Evolutionary conservation across 2,113 vertebrate genomes (phyloP), one percentile per base, ranked within the genome.

Genomic region (Euleptes europaea): DNA sequence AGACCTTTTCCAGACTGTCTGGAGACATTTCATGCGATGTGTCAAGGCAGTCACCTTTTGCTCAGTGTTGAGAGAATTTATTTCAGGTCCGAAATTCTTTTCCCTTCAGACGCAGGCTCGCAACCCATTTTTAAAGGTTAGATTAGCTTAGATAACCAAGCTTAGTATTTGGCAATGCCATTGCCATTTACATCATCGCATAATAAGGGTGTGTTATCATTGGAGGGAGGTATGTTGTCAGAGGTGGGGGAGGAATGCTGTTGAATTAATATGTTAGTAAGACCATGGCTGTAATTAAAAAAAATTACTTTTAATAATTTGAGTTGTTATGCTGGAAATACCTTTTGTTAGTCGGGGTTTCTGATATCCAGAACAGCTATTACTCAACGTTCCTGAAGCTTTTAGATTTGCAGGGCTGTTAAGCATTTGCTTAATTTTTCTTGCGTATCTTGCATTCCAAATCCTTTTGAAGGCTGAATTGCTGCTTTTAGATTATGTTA

Each of bases 281-380:
- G 91, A 90, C 86, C 91, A 94, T 93, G 86, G 70, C 84, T 84
- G 82, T 83, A 81, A 88, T 66, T n/a, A n/a, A n/a, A n/a, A 89
- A 78, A 83, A 88, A 89, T 81, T 82, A 66, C 44, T 35, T 81
- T 88, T 90, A 95, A 93, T 91, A 92, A 93, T 93, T 92, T 91
- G 72, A 65, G 83, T 85, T 67, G 7, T 75, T 71, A 28, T 35
- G 13, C 21, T 47, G 38, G 31, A 71, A 78, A 78, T 54, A 31
- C 4, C 13, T 35, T 44, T 72, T 47, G 2, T 85, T 63, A 21
- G 47, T 85, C 89, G 70, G 90, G 86, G 88, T 93, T 92, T 90
- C 78, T 91, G 78, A 88, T 91, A 93, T 91, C 82, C 84, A 91
- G 90, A 89, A 83, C 84, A 88, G 73, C 31, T 89, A 89, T 90